phyloP scores from a whole-genome alignment of 2,113 vertebrate genomes.

The Vombatus ursinus region DNA sequence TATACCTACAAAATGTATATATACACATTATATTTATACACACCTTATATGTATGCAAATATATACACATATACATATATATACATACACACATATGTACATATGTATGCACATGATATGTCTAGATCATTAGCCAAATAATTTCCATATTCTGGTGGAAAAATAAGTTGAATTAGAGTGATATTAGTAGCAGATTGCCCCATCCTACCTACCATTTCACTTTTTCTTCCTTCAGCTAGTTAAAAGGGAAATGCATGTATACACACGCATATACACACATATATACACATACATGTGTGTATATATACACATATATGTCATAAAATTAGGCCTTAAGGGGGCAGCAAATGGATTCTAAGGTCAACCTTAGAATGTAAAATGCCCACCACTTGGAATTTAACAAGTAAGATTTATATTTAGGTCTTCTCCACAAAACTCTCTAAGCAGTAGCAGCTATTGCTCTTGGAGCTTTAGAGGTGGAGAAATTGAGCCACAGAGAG shows the following conservation, averaged over 20 bases:
- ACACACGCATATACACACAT: too few species aligned
- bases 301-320: too few species aligned
- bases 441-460: background rate
- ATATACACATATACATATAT: too few species aligned
- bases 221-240: background rate
- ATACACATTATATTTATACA: too few species aligned
- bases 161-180: slow-evolving; percentile 14
- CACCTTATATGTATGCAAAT: too few species aligned
- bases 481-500: background rate
- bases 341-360: background rate
- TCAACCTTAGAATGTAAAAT: background rate
- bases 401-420: background rate
- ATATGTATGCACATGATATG: background rate
- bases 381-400: background rate
- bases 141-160: background rate
- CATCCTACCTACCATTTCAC: background rate
- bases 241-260: background rate
- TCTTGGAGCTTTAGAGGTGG: background rate
- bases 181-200: background rate
- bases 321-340: background rate
- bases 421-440: background rate
- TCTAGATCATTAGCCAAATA: background rate
- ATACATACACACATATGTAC: too few species aligned
- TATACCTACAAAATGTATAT: too few species aligned
- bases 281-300: too few species aligned